Percentiles rank a stretch among this genome's conserved stretches.
Evolutionary conservation across 35 echinoderm and acorn worm species (phyloP).

Genomic region (Hemicentrotus pulcherrimus): DNA sequence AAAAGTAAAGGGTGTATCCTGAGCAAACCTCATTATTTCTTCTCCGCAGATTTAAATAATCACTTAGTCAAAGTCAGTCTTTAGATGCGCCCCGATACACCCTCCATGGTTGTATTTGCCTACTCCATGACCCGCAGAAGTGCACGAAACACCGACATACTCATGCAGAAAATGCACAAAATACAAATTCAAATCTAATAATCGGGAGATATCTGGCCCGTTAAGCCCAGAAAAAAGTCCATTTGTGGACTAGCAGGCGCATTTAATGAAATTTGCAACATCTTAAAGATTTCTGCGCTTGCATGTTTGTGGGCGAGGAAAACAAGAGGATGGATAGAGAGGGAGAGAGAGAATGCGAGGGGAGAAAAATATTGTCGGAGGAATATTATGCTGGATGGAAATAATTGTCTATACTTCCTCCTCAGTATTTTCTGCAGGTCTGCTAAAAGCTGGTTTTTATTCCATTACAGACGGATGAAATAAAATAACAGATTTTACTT

Average conservation of each 20-base stretch:
- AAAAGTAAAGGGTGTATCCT: neutral
- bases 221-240: constrained; percentile 48
- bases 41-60: neutral
- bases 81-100: neutral
- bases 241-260: constrained; percentile 47
- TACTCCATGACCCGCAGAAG: constrained; percentile 20
- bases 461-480: constrained; percentile 50
- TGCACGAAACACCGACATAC: constrained; percentile 31
- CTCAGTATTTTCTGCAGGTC: constrained; percentile 23
- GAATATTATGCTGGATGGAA: constrained; percentile 42
- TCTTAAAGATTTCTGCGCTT: constrained; percentile 36
- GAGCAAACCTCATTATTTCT: neutral
- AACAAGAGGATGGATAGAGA: neutral
- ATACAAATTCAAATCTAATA: constrained; percentile 46
- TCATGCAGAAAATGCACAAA: constrained; percentile 47
- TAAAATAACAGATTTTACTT: constrained; percentile 58
- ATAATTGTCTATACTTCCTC: constrained; percentile 38
- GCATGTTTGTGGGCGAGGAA: constrained; percentile 1
- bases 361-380: constrained; percentile 13
- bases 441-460: constrained; percentile 53
- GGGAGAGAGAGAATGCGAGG: neutral
- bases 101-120: neutral
- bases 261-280: constrained; percentile 51
- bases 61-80: constrained; percentile 17
- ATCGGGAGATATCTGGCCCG: constrained; percentile 36